Evolutionary conservation across 2,888 invertebrate genomes (phyloP).

Genomic region (Phyto melanocephala): DNA sequence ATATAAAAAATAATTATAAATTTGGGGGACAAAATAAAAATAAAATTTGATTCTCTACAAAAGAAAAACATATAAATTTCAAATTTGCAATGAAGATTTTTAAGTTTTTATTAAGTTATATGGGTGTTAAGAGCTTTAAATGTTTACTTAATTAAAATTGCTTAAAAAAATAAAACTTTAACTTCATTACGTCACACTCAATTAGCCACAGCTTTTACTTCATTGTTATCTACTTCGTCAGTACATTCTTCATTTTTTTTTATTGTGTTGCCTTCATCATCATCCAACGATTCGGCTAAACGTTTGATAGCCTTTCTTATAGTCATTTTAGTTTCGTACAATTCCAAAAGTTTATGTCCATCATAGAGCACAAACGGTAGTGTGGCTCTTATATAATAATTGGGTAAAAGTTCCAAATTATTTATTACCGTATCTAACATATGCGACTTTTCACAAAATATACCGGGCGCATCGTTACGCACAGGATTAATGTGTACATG

Average conservation of each 20-base stretch:
- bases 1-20: too few relatives aligned
- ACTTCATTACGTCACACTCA: neutral
- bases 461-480: constrained; percentile 89
- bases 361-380: constrained; percentile 90
- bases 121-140: constrained; percentile 2
- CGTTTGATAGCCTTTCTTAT: constrained; percentile 36
- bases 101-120: neutral
- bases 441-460: constrained; percentile 91
- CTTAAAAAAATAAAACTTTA: neutral
- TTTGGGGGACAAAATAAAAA: too few relatives aligned
- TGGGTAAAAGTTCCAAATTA: constrained; percentile 89
- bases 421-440: constrained; percentile 92
- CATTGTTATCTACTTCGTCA: neutral
- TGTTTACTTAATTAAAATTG: neutral
- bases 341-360: constrained; percentile 85
- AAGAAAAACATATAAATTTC: neutral
- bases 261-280: neutral
- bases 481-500: constrained; percentile 95
- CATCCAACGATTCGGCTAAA: neutral
- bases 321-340: constrained; percentile 79
- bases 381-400: constrained; percentile 91
- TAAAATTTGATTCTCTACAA: too few relatives aligned
- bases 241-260: neutral
- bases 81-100: neutral
- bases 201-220: neutral